Percentiles rank a stretch among this genome's conserved stretches.
phyloP scores from a whole-genome alignment of 1,140 invertebrate species.

The Dendrolimus punctatus region DNA sequence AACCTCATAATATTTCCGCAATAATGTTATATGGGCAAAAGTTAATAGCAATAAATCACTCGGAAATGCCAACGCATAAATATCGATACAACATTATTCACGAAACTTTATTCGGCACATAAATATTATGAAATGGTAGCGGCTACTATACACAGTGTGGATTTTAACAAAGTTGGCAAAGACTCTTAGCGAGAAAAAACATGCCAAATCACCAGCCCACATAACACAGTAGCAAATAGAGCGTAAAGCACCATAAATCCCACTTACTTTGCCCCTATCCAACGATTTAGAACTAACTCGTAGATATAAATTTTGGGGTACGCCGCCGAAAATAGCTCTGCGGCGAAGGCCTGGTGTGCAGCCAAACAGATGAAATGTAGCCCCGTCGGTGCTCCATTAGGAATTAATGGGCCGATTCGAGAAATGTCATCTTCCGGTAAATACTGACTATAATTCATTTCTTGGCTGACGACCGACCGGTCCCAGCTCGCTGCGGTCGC shows the following conservation, averaged over 20 bases:
- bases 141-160: neutral
- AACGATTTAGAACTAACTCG: conserved; percentile 60
- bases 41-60: too few relatives aligned
- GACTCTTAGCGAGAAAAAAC: conserved; percentile 17
- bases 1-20: too few relatives aligned
- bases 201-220: conserved; percentile 13
- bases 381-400: conserved; percentile 55
- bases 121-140: too few relatives aligned
- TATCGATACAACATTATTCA: too few relatives aligned
- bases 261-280: conserved; percentile 52
- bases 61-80: too few relatives aligned
- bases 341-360: conserved; percentile 51
- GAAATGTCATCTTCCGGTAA: conserved; percentile 64
- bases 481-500: conserved; percentile 4
- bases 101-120: too few relatives aligned
- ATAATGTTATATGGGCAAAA: too few relatives aligned
- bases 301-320: conserved; percentile 60
- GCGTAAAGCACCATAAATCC: conserved; percentile 48
- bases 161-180: conserved; percentile 17
- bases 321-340: conserved; percentile 61
- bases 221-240: conserved; percentile 34
- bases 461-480: conserved; percentile 22
- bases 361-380: conserved; percentile 65
- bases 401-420: conserved; percentile 65
- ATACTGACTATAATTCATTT: conserved; percentile 54